phyloP scores from a whole-genome alignment of 35 echinoderm and acorn worm species.

The Patiria miniata region DNA sequence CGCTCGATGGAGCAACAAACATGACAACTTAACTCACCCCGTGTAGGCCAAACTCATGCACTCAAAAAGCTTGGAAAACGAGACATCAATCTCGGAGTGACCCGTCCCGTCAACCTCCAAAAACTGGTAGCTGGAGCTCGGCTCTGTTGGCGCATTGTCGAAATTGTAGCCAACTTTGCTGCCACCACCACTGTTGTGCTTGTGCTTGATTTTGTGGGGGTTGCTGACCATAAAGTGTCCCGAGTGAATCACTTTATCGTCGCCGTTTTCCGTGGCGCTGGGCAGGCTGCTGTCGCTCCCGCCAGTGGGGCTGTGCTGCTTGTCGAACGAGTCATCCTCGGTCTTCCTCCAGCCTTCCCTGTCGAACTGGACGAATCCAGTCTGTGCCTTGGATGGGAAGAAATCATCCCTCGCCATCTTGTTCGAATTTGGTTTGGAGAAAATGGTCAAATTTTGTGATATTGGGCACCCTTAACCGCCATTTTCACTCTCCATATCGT shows the following conservation, averaged over 20 bases:
- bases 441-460: neutral
- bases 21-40: constrained; percentile 57
- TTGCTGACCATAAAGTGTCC: constrained; percentile 99
- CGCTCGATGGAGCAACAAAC: too few relatives aligned
- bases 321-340: constrained; percentile 8
- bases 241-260: constrained; percentile 74
- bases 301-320: constrained; percentile 9
- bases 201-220: constrained; percentile 75
- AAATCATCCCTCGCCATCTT: constrained; percentile 65
- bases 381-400: neutral
- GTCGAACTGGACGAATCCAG: constrained; percentile 39
- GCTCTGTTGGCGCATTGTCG: constrained; percentile 54
- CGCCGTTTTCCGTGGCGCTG: constrained; percentile 15
- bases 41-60: constrained; percentile 94
- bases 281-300: neutral
- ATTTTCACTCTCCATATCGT: neutral
- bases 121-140: constrained; percentile 72
- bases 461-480: neutral
- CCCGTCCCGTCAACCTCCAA: neutral
- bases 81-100: constrained; percentile 74
- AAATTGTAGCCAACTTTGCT: constrained; percentile 66
- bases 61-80: constrained; percentile 94
- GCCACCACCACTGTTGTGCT: neutral
- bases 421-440: neutral
- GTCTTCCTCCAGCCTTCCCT: constrained; percentile 38